phyloP scores from a whole-genome alignment of 2,888 invertebrate genomes.

The Cerastoderma edule region DNA sequence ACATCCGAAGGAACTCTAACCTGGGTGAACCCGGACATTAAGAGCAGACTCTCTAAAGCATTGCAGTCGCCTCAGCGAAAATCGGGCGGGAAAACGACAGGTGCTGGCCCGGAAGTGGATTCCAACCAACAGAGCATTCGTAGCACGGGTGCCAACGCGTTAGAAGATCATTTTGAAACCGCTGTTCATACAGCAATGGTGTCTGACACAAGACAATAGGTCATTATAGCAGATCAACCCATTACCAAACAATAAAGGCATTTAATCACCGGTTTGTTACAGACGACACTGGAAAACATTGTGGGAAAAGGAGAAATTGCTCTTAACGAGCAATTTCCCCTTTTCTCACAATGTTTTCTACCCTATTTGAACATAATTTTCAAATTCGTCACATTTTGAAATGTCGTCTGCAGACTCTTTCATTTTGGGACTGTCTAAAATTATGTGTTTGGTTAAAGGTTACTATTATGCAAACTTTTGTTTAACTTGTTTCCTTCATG shows the following conservation, averaged over 20 bases:
- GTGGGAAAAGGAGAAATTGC: constrained; percentile 25
- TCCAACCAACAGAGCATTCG: constrained; percentile 12
- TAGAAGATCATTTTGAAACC: background rate
- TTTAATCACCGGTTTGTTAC: background rate
- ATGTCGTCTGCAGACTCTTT: no score
- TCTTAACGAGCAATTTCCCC: background rate
- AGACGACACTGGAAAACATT: constrained; percentile 1
- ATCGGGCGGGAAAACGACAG: constrained; percentile 4
- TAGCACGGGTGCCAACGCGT: background rate
- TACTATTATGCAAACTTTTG: no score
- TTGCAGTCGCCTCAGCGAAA: constrained; percentile 51
- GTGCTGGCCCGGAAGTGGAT: constrained; percentile 14
- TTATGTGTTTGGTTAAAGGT: no score
- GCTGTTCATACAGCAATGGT: background rate
- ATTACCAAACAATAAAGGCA: background rate
- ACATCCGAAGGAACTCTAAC: constrained; percentile 56
- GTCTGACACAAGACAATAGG: constrained; percentile 26
- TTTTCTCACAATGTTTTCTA: no score
- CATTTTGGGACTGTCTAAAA: no score
- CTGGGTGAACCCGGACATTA: constrained; percentile 55
- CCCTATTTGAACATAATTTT: no score
- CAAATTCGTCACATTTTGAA: no score
- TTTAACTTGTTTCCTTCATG: no score
- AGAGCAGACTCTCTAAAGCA: constrained; percentile 52
- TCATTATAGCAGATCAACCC: background rate